phyloP scores from a whole-genome alignment of 2,113 vertebrate genomes.

The Meriones unguiculatus region DNA sequence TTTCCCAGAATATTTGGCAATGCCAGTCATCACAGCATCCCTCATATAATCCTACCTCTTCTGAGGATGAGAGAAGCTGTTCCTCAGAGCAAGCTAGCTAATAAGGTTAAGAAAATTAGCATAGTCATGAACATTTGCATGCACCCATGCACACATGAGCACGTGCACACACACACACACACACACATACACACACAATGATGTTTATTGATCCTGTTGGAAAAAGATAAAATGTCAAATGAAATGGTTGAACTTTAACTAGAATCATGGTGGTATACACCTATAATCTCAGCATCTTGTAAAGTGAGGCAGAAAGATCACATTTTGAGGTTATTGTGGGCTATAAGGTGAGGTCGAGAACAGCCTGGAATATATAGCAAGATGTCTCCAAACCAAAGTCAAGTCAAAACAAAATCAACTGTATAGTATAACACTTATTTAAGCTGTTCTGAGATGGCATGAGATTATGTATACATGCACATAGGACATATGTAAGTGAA shows the following conservation, averaged over 20 bases:
- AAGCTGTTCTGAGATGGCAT: neutral
- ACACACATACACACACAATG: neutral
- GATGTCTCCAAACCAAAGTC: neutral
- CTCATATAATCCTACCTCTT: no score
- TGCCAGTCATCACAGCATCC: no score
- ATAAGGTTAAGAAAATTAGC: neutral
- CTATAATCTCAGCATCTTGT: neutral
- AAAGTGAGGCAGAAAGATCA: neutral
- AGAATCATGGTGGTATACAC: neutral
- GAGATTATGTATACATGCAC: neutral
- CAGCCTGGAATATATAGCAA: no score
- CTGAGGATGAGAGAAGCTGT: neutral
- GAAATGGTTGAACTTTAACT: slow-evolving; percentile 21
- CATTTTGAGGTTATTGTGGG: neutral
- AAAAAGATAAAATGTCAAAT: slow-evolving; percentile 7
- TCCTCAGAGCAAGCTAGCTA: neutral
- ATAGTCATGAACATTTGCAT: neutral
- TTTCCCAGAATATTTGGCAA: neutral
- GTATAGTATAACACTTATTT: neutral
- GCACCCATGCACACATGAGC: no score
- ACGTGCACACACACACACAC: neutral
- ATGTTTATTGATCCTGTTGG: neutral
- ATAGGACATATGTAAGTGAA: neutral
- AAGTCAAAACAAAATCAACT: neutral
- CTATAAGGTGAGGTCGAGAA: neutral